Base-by-base conservation (phyloP, 2,888 invertebrate species). In the Tetrapedia diversipes region DNA sequence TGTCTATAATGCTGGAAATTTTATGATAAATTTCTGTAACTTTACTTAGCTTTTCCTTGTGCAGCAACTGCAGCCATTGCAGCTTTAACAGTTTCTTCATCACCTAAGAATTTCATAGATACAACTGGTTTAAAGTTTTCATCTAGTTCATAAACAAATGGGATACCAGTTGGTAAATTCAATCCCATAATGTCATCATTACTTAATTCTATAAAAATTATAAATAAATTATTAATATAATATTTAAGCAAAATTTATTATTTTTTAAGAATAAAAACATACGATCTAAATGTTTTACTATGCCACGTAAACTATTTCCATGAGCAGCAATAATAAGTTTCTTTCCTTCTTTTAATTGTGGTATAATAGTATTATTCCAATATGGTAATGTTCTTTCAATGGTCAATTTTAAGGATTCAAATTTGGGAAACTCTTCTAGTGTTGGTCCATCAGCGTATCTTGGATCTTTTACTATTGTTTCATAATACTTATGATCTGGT, bases 271-370 rank as follows among this genome's bases (percentile, higher is more conserved):
- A 54, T 19, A 27, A 45, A 47, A 59, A 63, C 94, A 93, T 92
- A 96, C 96, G 93, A 91, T 97, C 97, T 89, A 97, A 94, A 92
- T 97, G 95, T 92, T 97, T 97, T 0, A 97, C 96, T 83, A 97
- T 95, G 73, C 97, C 97, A 86, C 97, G 93, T 45, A 97, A 94
- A 88, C 97, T 96, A 91, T 97, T 97, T 56, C 97, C 97, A 89
- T 97, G 97, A 29, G 97, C 96, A 37, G 96, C 97, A 88, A 97
- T 95, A 60, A 97, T 94, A 64, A 97, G 95, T 34, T 92, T 94
- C 89, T 96, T 96, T 61, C 97, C 97, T 84, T 94, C 96, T 89
- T 96, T 96, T 80, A 97, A 94, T 93, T 97, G 94, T 84, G 98
- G 95, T 87, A 97, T 94, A 92, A 99, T 95, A 51, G 95, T 94